Evolutionary conservation across 2,113 vertebrate genomes (phyloP), one percentile per base, ranked within the genome.

Genomic region (Colaptes auratus): DNA sequence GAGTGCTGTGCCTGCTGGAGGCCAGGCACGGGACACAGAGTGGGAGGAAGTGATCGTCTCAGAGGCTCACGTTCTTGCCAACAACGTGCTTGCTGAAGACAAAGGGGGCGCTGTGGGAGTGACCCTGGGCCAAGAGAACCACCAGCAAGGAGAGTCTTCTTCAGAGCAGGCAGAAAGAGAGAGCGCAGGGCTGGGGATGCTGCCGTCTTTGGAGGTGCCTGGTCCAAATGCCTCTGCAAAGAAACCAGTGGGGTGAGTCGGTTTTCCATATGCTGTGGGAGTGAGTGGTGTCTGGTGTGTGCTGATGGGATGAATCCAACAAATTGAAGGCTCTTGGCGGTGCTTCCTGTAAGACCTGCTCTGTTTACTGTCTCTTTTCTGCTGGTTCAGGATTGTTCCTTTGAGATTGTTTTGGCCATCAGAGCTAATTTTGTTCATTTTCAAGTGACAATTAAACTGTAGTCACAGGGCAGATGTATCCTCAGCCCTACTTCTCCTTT

Each of bases 31-130:
- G 20, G 97, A 97, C 61, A 94, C 81, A 1, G 98, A 98, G 58
- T 97, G 98, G 98, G 98, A 98, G 77, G 97, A 98, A 86, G 97
- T 98, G 73, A 93, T 98, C 65, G 82, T 98, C 94, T 98, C 98
- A 9, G 96, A 98, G 67, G 86, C 94, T 76, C 96, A 97, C 63
- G 19, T 97, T 91, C 90, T 98, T 75, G 86, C 97, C 42, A 97
- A 96, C 69, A 81, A 36, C 7, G 65, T 96, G 71, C 80, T 92
- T 80, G 88, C 96, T 77, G 95, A 94, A 71, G 96, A 88, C 39
- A 50, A 46, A 75, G 82, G 70, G 36, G 50, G 42, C 46, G 42
- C 92, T 78, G 64, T 72, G 65, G 70, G 86, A 70, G 88, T 75
- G 87, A 63, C 13, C 7, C 83, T 96, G 23, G 76, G 93, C 48